These are phyloP conservation scores for Troilus luridus DNA, from an alignment of 2,888 invertebrate species.

Conservation along the genomic window DNA sequence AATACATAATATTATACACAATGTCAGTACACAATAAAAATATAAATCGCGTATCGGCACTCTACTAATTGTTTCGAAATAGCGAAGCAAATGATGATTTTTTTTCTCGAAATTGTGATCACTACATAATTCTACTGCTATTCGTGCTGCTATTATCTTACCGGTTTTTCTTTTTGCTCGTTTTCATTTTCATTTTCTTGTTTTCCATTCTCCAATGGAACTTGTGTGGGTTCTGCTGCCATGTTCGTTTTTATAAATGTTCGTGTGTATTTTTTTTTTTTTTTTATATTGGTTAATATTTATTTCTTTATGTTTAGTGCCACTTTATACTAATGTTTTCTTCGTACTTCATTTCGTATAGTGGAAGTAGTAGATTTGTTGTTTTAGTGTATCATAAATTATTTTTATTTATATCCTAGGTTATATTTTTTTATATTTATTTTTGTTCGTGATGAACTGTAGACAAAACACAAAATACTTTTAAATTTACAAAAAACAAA, in stretches of 20 bases:
- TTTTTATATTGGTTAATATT: slow-evolving; percentile 54
- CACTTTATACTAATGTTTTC: not conserved
- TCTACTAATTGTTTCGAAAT: not conserved
- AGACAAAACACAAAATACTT: slow-evolving; percentile 63
- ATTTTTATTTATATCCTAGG: slow-evolving; percentile 30
- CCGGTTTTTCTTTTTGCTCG: slow-evolving; percentile 59
- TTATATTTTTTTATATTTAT: slow-evolving; percentile 46
- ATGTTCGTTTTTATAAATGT: slow-evolving; percentile 59
- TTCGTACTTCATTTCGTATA: slow-evolving; percentile 31
- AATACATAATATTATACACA: too few species aligned
- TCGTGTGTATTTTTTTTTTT: slow-evolving; percentile 53
- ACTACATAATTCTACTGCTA: slow-evolving; percentile 44
- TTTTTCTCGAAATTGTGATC: not conserved
- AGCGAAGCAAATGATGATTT: not conserved
- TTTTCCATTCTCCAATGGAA: slow-evolving; percentile 62
- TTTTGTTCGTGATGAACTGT: slow-evolving; percentile 60
- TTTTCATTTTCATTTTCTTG: slow-evolving; percentile 60
- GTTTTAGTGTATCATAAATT: slow-evolving; percentile 37
- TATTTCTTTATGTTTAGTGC: slow-evolving; percentile 35
- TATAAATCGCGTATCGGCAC: not conserved
- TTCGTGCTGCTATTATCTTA: slow-evolving; percentile 59
- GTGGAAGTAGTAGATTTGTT: slow-evolving; percentile 35
- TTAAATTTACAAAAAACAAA: slow-evolving; percentile 58
- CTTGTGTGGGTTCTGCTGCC: slow-evolving; percentile 61
- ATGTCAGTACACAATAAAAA: too few species aligned